Evolutionary conservation across 2,888 invertebrate species (phyloP).

Genomic region (Antheraea assamensis): DNA sequence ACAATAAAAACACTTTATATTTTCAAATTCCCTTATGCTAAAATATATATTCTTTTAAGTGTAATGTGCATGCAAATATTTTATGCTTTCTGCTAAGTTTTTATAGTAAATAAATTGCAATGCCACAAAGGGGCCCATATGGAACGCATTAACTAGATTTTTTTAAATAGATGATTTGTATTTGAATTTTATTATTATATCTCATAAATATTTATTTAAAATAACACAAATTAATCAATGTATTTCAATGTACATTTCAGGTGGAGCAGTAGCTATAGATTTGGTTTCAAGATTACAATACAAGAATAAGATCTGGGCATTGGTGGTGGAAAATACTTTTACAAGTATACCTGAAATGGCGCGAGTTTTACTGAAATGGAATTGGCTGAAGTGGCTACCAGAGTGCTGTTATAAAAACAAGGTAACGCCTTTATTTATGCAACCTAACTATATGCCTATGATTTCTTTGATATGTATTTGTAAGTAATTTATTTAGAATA

Average conservation of each 20-base stretch:
- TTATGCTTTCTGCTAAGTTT: no score
- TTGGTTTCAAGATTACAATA: slow-evolving; percentile 89
- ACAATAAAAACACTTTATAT: not conserved
- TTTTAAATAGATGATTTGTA: not conserved
- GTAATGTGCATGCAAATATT: no score
- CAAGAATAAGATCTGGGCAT: slow-evolving; percentile 90
- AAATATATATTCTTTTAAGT: not conserved
- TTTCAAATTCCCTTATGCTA: not conserved
- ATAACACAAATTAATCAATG: not conserved
- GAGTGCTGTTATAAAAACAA: slow-evolving; percentile 94
- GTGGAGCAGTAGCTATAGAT: slow-evolving; percentile 96
- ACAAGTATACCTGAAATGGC: slow-evolving; percentile 97
- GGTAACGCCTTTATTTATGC: slow-evolving; percentile 72
- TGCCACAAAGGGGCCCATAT: no score
- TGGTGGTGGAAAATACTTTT: slow-evolving; percentile 97
- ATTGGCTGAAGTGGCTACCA: slow-evolving; percentile 89
- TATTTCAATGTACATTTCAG: slow-evolving; percentile 60
- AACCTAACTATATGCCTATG: not conserved
- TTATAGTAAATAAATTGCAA: no score
- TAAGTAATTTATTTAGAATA: no score
- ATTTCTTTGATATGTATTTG: not conserved
- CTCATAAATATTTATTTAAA: not conserved
- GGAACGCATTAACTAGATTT: not conserved
- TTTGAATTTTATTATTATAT: not conserved
- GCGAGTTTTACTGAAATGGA: slow-evolving; percentile 89